phyloP scores from a whole-genome alignment of 2,113 vertebrate species.

The Dendrocopos noguchii region DNA sequence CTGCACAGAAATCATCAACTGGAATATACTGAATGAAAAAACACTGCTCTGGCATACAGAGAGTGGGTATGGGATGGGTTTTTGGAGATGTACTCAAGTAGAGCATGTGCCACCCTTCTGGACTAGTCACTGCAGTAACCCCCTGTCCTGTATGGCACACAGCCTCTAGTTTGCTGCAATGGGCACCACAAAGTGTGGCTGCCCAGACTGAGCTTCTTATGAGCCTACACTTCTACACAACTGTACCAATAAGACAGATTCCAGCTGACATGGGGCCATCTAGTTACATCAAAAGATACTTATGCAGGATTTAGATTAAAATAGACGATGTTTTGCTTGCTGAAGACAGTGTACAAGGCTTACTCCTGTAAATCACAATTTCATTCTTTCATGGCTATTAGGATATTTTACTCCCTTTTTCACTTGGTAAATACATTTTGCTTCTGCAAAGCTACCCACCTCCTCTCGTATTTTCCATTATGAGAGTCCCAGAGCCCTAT shows the following conservation, averaged over 20 bases:
- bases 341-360: not conserved
- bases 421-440: not conserved
- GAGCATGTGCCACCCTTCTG: not conserved
- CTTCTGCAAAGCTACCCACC: not conserved
- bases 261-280: not conserved
- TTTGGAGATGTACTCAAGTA: not conserved
- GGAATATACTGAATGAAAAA: not conserved
- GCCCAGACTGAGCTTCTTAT: fast-evolving
- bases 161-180: not conserved
- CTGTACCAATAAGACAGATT: too few species aligned
- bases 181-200: not conserved
- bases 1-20: not conserved
- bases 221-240: fast-evolving
- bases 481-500: not conserved
- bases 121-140: not conserved
- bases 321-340: not conserved
- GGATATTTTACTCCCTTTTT: not conserved
- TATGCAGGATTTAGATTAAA: not conserved
- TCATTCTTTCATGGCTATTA: not conserved
- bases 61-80: fast-evolving
- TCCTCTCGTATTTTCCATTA: not conserved
- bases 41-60: not conserved
- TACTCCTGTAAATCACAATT: not conserved
- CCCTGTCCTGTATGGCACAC: fast-evolving
- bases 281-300: not conserved